Conservation (phyloP, 2,113 vertebrate species). For the human region DNA sequence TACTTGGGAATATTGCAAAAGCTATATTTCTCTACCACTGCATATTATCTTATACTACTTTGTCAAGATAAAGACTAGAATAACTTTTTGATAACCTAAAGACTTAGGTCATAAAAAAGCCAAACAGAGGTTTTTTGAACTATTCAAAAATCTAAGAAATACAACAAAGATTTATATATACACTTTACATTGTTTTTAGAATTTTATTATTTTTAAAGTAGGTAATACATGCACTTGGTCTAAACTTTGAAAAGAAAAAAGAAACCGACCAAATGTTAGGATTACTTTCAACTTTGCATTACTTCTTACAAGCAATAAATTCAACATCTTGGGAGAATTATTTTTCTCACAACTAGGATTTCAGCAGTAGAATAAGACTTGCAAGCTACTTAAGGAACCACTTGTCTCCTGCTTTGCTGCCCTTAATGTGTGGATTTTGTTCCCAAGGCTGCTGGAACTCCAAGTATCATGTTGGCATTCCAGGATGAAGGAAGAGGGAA, state of each 20-base stretch:
- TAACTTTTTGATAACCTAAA: neutral
- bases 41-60: neutral
- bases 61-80: neutral
- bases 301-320: neutral
- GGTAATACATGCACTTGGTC: neutral
- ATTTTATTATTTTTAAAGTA: neutral
- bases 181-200: neutral
- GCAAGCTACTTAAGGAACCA: too few relatives aligned
- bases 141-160: neutral
- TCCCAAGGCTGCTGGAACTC: neutral
- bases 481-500: neutral
- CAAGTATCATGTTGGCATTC: neutral
- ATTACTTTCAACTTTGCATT: neutral
- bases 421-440: neutral
- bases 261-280: neutral
- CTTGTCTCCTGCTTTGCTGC: neutral
- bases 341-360: neutral
- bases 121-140: neutral
- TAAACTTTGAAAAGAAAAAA: neutral
- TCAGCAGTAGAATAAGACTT: neutral
- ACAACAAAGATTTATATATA: neutral
- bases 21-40: neutral
- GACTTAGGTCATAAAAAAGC: neutral
- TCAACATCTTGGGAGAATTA: neutral
- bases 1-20: neutral